Percentiles rank a stretch among this genome's conserved stretches.
These are phyloP conservation scores for Petrolisthes cinctipes DNA, from an alignment of 2,888 invertebrate genomes.

Conservation along the genomic window DNA sequence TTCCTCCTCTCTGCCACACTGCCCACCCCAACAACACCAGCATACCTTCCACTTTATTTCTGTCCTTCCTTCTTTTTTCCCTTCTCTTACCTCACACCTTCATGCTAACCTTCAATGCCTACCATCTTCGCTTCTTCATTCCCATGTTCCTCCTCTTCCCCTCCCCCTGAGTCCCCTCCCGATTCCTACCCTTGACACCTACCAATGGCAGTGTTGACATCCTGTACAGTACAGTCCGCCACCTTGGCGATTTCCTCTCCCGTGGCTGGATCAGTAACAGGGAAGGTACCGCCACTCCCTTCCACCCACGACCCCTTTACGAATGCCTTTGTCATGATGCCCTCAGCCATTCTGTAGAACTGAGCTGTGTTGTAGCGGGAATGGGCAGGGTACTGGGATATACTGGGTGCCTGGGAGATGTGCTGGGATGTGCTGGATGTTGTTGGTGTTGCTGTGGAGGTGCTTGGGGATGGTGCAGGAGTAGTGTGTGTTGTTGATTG, in stretches of 20 bases:
- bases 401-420: no score
- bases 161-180: neutral
- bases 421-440: neutral
- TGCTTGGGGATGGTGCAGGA: no score
- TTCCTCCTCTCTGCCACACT: neutral
- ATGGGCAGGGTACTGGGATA: neutral
- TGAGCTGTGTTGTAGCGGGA: neutral
- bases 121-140: neutral
- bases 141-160: no score
- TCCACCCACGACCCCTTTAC: constrained; percentile 42
- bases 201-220: constrained; percentile 51
- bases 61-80: neutral
- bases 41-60: neutral
- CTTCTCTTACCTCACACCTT: neutral
- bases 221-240: constrained; percentile 40
- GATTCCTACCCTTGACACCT: neutral
- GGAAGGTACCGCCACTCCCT: constrained; percentile 45
- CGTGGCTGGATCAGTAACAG: constrained; percentile 52
- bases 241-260: constrained; percentile 45
- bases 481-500: no score
- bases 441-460: no score
- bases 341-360: constrained; percentile 5
- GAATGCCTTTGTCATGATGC: constrained; percentile 38
- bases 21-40: neutral
- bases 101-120: no score